Percentiles rank a stretch among this genome's conserved stretches.
phyloP scores from a whole-genome alignment of 35 echinoderm and acorn worm species.

The Heliocidaris erythrogramma region DNA sequence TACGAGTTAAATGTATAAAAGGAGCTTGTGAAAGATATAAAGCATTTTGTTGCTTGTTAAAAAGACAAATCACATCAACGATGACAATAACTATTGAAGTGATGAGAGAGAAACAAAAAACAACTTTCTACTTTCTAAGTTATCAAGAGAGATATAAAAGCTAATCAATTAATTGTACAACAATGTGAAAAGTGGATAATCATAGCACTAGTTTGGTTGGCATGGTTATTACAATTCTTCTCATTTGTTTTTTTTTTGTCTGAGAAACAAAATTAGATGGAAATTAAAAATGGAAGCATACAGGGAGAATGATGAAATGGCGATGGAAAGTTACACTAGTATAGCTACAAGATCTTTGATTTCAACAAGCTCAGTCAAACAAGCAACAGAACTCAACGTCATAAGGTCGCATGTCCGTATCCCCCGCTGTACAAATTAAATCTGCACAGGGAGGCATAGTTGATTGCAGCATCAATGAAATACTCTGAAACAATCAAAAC shows the following conservation, averaged over 20 bases:
- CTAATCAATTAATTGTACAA: slow-evolving; percentile 35
- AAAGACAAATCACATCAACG: background rate
- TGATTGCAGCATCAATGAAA: too few species aligned
- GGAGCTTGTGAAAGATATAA: slow-evolving; percentile 19
- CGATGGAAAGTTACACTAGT: background rate
- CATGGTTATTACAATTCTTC: slow-evolving; percentile 11
- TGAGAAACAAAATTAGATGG: slow-evolving; percentile 34
- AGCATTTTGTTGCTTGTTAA: slow-evolving; percentile 22
- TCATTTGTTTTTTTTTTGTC: background rate
- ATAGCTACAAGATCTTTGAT: background rate
- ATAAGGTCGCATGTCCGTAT: background rate
- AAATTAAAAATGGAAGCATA: slow-evolving; percentile 44
- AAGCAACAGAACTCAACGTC: background rate
- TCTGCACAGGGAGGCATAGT: too few species aligned
- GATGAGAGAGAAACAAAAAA: slow-evolving; percentile 9
- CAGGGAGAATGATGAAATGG: slow-evolving; percentile 26
- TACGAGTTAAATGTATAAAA: slow-evolving; percentile 38
- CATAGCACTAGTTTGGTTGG: slow-evolving; percentile 36
- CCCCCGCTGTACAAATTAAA: too few species aligned
- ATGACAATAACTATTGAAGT: slow-evolving; percentile 14
- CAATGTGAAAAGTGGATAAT: background rate
- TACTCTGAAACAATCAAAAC: too few species aligned
- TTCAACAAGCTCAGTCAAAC: background rate
- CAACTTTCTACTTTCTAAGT: slow-evolving; percentile 25
- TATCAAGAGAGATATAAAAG: background rate